Evolutionary conservation across 1,140 invertebrate genomes (phyloP).

Genomic region (Harpegnathos saltator): DNA sequence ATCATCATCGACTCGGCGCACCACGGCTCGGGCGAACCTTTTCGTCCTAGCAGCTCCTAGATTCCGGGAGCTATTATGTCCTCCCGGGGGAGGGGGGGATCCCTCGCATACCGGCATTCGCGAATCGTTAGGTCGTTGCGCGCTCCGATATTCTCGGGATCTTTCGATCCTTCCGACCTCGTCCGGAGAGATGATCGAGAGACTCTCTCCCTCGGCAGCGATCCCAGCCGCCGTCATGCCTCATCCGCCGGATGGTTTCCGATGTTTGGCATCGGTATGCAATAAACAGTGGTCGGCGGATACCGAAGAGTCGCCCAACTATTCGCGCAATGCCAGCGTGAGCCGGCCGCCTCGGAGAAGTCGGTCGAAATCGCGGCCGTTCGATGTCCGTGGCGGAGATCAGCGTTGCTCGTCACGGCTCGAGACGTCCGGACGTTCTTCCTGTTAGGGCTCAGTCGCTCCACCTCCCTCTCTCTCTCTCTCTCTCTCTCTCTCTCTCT

Average conservation of each 20-base stretch:
- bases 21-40: not conserved
- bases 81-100: constrained; percentile 2
- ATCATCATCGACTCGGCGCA: not conserved
- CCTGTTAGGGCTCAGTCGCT: constrained; percentile 27
- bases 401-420: constrained; percentile 17
- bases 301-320: constrained; percentile 67
- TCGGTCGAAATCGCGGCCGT: constrained; percentile 1
- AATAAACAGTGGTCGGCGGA: constrained; percentile 76
- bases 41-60: not conserved
- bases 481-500: not conserved
- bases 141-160: constrained; percentile 27
- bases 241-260: constrained; percentile 50
- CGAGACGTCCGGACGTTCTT: constrained; percentile 16
- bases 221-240: constrained; percentile 29
- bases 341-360: constrained; percentile 22
- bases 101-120: not conserved
- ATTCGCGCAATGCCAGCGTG: constrained; percentile 62
- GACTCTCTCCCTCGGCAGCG: constrained; percentile 14
- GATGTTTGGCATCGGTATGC: constrained; percentile 74
- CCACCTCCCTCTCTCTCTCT: not conserved
- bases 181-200: constrained; percentile 25
- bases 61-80: constrained; percentile 1
- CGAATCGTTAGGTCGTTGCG: constrained; percentile 6
- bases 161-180: constrained; percentile 20
- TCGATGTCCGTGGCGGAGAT: constrained; percentile 4